Percentiles rank a stretch among this genome's conserved stretches.
These are phyloP conservation scores for Syngnathus rostellatus DNA, from an alignment of 2,797 vertebrate genomes.

Conservation along the genomic window DNA sequence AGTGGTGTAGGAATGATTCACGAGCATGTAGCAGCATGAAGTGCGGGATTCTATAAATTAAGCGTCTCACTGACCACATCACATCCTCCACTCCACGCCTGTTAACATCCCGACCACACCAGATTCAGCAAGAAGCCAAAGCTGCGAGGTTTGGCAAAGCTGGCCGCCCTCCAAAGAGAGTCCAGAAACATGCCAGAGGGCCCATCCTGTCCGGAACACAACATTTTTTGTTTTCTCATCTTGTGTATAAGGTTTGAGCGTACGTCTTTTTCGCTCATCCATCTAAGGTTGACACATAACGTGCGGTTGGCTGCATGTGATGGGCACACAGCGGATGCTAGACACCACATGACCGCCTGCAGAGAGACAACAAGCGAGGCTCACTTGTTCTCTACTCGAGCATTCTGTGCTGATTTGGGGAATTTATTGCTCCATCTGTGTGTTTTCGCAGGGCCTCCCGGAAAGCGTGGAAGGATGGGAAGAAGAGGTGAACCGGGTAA, in stretches of 20 bases:
- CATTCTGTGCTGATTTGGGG: slow-evolving; percentile 22
- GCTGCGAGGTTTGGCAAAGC: not conserved
- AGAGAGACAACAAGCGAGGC: slow-evolving; percentile 26
- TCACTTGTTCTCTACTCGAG: slow-evolving; percentile 27
- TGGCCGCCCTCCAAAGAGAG: not conserved
- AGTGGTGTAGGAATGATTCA: slow-evolving; percentile 33
- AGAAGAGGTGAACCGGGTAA: slow-evolving; percentile 85
- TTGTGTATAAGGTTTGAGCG: not conserved
- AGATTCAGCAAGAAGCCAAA: not conserved
- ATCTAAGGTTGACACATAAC: not conserved
- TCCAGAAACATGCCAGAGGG: not conserved
- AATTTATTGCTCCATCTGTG: slow-evolving; percentile 45
- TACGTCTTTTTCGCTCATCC: slow-evolving; percentile 1
- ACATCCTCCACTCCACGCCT: not conserved
- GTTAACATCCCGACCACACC: not conserved
- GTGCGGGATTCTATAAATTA: slow-evolving; percentile 12
- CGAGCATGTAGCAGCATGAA: slow-evolving; percentile 25
- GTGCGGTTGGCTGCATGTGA: slow-evolving; percentile 23
- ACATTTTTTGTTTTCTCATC: not conserved
- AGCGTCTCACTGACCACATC: not conserved
- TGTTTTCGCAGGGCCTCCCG: slow-evolving; percentile 80
- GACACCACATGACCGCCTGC: slow-evolving; percentile 32
- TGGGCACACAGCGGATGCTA: slow-evolving; percentile 27
- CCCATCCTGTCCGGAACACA: not conserved
- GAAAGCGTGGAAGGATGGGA: slow-evolving; percentile 80